A percentile compares a stretch with the other conserved stretches of the same genome.
phyloP scores from a whole-genome alignment of 2,113 vertebrate species.

The Leucopsar rothschildi region DNA sequence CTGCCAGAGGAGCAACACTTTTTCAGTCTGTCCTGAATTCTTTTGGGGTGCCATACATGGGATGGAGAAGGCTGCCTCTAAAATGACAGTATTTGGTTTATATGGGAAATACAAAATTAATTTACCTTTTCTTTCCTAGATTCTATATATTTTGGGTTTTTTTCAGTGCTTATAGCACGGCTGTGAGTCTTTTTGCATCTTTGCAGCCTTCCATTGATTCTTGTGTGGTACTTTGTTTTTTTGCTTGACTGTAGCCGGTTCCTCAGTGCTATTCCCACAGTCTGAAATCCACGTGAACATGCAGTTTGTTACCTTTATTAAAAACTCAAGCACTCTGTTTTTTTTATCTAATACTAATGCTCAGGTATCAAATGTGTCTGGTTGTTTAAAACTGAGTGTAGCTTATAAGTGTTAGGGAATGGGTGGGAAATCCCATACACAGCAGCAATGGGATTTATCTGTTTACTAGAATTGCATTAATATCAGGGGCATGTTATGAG shows the following conservation, averaged over 20 bases:
- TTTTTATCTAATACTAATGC: neutral
- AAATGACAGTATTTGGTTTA: neutral
- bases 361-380: neutral
- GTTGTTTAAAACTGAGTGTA: neutral
- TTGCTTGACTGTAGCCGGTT: neutral
- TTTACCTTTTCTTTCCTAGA: neutral
- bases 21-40: neutral
- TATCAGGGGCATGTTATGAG: neutral
- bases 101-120: neutral
- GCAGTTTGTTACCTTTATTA: neutral
- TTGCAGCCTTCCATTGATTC: neutral
- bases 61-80: neutral
- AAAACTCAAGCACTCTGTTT: neutral
- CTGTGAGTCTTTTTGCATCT: neutral
- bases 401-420: neutral
- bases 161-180: neutral
- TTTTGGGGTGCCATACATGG: accelerated
- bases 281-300: neutral
- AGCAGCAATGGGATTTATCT: neutral
- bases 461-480: neutral
- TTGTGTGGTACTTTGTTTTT: neutral
- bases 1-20: neutral
- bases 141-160: neutral
- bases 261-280: neutral
- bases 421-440: neutral